Evolutionary conservation across 2,888 invertebrate genomes (phyloP), one percentile per base, ranked within the genome.

Genomic region (Chironomus riparius): DNA sequence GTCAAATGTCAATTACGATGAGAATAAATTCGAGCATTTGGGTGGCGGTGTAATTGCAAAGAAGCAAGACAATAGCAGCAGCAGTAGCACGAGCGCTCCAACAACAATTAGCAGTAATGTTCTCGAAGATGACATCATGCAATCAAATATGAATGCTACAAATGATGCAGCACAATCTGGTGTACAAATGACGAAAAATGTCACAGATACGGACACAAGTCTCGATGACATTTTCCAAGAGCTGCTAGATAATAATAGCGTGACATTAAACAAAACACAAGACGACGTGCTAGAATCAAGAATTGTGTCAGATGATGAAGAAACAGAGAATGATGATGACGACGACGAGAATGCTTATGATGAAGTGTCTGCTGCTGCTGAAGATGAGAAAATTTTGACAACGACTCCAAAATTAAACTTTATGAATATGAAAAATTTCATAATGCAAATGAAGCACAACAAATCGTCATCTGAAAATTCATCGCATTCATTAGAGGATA

Each of bases 41-140:
- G 84, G 84, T 0, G 84, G 82, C 4, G 84, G 84, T 1, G 84
- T 84, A 2, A 82, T 84, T 24, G 83, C 82, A n/a, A 84, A 83
- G 77, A 83, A 83, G 76, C 81, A 81, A 47, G 82, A 82, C 10
- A 38, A 38, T 2, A 38, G 38, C 38, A 38, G 38, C 10, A 38
- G 38, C 38, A 38, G 38, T 38, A 38, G 1, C 38, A 38, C 38
- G 10, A 38, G 10, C 10, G 7, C 38, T 10, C 1, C 38, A 38
- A 38, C 38, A 38, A 38, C 38, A 10, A 10, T 38, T 38, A 38
- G 38, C 10, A 38, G 38, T 38, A 28, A 28, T 28, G 6, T 28
- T 3, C 28, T 28, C 1, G 28, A 28, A 28, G 10, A 38, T 38
- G 38, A 38, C 1, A 10, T 38, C 10, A 10, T 38, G 38, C 38